Evolutionary conservation across 2,888 invertebrate genomes (phyloP), one percentile per base, ranked within the genome.

Genomic region (Trichopoda pennipes): DNA sequence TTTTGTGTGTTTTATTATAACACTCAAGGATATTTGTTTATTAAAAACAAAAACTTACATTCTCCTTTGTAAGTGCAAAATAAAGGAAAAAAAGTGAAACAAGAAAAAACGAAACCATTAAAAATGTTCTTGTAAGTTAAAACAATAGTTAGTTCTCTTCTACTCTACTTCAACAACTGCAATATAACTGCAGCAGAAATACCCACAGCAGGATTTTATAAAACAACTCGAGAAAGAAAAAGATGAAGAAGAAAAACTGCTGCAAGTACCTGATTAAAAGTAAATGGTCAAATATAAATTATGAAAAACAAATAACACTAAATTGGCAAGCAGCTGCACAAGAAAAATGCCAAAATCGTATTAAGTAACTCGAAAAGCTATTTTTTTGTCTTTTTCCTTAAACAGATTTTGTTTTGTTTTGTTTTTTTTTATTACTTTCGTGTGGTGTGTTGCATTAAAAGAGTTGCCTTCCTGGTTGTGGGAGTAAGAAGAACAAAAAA

Each of bases 1-100:
- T 63, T 61, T 21, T 64, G 28, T 21, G 72, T 68, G 47, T 28
- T 49, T 44, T 9, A 28, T 28, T 28, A 28, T 28, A 73, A 70
- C 4, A 60, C 64, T 78, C 70, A 82, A 82, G 78, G 70, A 82
- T 77, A 49, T 61, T 51, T 28, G 55, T 78, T 70, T 74, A 75
- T 75, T 77, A 42, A 35, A 58, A 21, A 78, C 6, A 72, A 75
- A 55, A 61, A 28, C 56, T 38, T 44, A 23, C 28, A 6, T 53
- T 42, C 35, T 55, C 21, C 14, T 47, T 49, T 55, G 16, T 47
- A 49, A 3, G 1, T 8, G 35, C 10, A 38, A 38, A 28, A 16
- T n/a, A 19, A 38, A 16, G 17, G 42, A 19, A 17, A 49, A 28
- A 49, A 58, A 28, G 14, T 16, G 16, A 63, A 47, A 21, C 21